Evolutionary conservation across 2,888 invertebrate species (phyloP).

Genomic region (Therioaphis trifolii): DNA sequence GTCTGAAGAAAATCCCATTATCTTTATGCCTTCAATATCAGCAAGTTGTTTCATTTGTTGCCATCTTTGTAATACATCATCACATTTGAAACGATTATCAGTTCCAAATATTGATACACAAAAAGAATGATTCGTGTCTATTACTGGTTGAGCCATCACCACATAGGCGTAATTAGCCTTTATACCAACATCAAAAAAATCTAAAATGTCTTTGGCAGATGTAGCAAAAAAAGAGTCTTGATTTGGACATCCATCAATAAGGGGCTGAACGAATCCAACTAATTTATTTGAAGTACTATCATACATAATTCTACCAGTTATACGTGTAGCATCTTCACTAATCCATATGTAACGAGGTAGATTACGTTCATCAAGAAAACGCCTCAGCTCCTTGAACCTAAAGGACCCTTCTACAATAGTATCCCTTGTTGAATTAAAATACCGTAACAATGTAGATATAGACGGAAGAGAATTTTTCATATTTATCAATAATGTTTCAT

Average conservation of each 20-base stretch:
- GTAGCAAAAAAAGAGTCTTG: neutral
- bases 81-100: too few species aligned
- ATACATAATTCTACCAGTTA: neutral
- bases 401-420: neutral
- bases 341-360: neutral
- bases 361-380: neutral
- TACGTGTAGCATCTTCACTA: conserved; percentile 18
- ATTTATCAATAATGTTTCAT: neutral
- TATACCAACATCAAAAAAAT: neutral
- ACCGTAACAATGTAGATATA: neutral
- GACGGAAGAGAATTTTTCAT: neutral
- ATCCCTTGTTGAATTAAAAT: neutral
- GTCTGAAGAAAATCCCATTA: too few species aligned
- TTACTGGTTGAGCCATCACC: too few species aligned
- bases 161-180: too few species aligned
- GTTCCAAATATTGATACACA: too few species aligned
- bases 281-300: conserved; percentile 6
- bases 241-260: neutral
- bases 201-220: neutral
- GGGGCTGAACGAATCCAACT: neutral
- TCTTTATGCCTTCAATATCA: too few species aligned
- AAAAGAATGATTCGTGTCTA: too few species aligned
- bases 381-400: neutral
- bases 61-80: too few species aligned
- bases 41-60: too few species aligned